Percentiles rank a stretch among this genome's conserved stretches.
These are phyloP conservation scores for Synanthedon formicaeformis DNA, from an alignment of 2,888 invertebrate genomes.

Conservation along the genomic window DNA sequence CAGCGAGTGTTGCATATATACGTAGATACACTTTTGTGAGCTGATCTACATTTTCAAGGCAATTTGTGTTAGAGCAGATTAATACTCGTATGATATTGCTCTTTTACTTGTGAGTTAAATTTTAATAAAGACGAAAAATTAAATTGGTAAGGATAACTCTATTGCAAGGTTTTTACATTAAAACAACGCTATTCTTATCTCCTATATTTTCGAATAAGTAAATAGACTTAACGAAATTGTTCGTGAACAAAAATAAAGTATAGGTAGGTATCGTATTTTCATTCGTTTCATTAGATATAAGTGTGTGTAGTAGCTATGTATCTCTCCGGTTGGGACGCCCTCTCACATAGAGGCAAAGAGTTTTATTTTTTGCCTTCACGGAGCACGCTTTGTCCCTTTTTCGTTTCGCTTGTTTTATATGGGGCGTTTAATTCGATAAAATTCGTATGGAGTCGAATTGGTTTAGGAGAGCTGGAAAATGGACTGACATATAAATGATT, in stretches of 20 bases:
- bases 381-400: constrained; percentile 47
- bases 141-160: too few species aligned
- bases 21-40: too few species aligned
- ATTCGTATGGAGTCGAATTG: constrained; percentile 49
- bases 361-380: constrained; percentile 36
- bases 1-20: too few species aligned
- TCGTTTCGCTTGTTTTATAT: constrained; percentile 56
- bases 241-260: constrained; percentile 6
- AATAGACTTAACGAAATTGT: not conserved
- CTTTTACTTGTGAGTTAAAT: too few species aligned
- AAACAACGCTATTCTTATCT: too few species aligned
- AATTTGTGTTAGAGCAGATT: too few species aligned
- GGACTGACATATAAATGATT: constrained; percentile 26
- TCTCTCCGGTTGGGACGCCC: constrained; percentile 12
- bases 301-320: constrained; percentile 3
- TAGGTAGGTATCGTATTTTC: constrained; percentile 7
- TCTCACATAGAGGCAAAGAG: constrained; percentile 22
- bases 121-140: too few species aligned
- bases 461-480: constrained; percentile 38
- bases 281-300: constrained; percentile 18
- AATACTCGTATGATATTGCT: too few species aligned
- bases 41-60: too few species aligned
- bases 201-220: too few species aligned
- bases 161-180: too few species aligned
- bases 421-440: constrained; percentile 59